phyloP scores from a whole-genome alignment of 2,888 invertebrate genomes.

The Watsonalla cultraria region DNA sequence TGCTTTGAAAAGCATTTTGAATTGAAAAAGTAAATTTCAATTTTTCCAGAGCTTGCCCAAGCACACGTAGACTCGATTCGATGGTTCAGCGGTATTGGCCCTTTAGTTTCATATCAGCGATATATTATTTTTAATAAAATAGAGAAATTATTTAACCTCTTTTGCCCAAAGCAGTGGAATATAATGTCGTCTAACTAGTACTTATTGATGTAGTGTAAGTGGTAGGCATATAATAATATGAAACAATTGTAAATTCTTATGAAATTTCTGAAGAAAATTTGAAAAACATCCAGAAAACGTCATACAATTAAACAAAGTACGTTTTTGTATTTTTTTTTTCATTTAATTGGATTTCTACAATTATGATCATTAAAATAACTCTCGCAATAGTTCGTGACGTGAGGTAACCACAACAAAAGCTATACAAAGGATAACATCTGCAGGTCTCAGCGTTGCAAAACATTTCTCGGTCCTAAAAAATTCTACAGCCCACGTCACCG shows the following conservation, averaged over 20 bases:
- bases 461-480: constrained; percentile 35
- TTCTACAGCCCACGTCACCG: constrained; percentile 39
- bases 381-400: constrained; percentile 25
- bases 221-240: too few relatives aligned
- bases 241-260: too few relatives aligned
- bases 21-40: constrained; percentile 35
- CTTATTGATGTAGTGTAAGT: too few relatives aligned
- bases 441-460: constrained; percentile 25
- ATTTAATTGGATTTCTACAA: not conserved
- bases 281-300: too few relatives aligned
- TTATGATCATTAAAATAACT: constrained; percentile 8
- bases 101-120: too few relatives aligned
- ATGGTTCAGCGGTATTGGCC: not conserved
- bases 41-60: constrained; percentile 8
- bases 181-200: too few relatives aligned
- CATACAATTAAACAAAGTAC: too few relatives aligned
- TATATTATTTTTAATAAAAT: too few relatives aligned
- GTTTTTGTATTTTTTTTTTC: too few relatives aligned
- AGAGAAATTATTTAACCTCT: too few relatives aligned
- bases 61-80: not conserved
- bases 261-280: too few relatives aligned
- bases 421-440: constrained; percentile 17
- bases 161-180: too few relatives aligned
- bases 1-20: constrained; percentile 37
- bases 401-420: constrained; percentile 16